Percentiles rank a stretch among this genome's conserved stretches.
These are phyloP conservation scores for Gavia stellata DNA, from an alignment of 2,113 vertebrate species.

Conservation along the genomic window DNA sequence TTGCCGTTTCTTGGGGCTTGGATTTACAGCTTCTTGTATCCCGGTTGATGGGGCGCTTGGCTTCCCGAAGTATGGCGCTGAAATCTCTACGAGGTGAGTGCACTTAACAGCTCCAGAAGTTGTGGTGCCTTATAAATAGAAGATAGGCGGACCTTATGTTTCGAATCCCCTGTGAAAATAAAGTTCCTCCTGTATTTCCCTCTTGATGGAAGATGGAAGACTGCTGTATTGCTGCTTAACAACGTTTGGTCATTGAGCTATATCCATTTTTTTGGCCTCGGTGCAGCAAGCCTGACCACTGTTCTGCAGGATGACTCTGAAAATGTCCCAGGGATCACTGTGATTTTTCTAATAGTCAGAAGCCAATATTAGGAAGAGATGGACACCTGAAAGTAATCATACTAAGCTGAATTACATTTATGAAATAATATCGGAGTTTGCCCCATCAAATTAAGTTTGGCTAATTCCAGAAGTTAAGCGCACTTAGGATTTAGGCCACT, in stretches of 20 bases:
- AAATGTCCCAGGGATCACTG: neutral
- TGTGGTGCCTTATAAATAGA: rapidly evolving
- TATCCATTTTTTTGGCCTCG: neutral
- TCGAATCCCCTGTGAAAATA: neutral
- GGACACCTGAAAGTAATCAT: neutral
- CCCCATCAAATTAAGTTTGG: neutral
- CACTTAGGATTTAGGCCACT: neutral
- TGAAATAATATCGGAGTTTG: neutral
- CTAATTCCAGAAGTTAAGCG: neutral
- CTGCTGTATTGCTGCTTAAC: neutral
- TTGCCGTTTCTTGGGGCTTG: conserved; percentile 92
- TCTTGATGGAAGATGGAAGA: rapidly evolving
- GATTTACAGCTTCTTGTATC: conserved; percentile 93
- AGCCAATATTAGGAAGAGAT: neutral
- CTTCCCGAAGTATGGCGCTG: conserved; percentile 87
- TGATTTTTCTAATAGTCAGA: neutral
- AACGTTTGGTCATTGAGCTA: neutral
- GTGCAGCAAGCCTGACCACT: neutral
- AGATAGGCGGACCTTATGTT: rapidly evolving
- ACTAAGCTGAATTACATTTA: neutral
- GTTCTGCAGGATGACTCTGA: neutral
- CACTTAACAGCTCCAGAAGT: neutral
- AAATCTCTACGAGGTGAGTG: conserved; percentile 81
- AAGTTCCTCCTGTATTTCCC: neutral
- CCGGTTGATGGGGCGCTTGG: conserved; percentile 91